These are phyloP conservation scores for Ceratitis capitata DNA, from an alignment of 1,140 invertebrate genomes.

Conservation along the genomic window DNA sequence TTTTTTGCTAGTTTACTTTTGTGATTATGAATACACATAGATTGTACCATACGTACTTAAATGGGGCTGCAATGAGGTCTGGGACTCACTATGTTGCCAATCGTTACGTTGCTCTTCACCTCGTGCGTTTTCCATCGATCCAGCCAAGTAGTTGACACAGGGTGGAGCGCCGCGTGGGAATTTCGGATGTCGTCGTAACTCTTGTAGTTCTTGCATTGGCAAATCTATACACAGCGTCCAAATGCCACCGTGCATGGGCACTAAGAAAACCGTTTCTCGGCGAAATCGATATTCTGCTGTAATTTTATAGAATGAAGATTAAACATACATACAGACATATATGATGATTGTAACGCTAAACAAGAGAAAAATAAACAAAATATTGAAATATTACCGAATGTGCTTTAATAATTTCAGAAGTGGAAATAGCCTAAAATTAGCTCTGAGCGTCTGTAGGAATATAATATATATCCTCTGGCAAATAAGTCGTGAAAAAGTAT, in stretches of 20 bases:
- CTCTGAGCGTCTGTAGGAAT: no score
- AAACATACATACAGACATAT: no score
- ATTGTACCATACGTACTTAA: slow-evolving; percentile 64
- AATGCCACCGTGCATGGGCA: slow-evolving; percentile 86
- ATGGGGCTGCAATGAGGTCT: slow-evolving; percentile 65
- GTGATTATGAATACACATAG: slow-evolving; percentile 43
- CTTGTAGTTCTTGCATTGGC: slow-evolving; percentile 75
- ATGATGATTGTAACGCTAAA: no score
- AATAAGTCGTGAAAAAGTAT: no score
- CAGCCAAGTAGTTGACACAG: slow-evolving; percentile 82
- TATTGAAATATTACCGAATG: no score
- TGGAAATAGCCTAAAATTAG: no score
- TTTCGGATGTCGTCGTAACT: slow-evolving; percentile 71
- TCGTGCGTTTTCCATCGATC: slow-evolving; percentile 70
- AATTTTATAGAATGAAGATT: no score
- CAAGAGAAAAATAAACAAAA: no score
- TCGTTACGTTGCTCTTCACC: slow-evolving; percentile 77
- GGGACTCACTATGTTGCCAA: slow-evolving; percentile 83
- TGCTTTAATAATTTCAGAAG: no score
- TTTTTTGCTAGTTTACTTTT: no score
- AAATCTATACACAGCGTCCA: slow-evolving; percentile 86
- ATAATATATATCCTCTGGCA: no score
- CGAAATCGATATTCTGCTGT: slow-evolving; percentile 60
- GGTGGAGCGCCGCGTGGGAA: slow-evolving; percentile 73
- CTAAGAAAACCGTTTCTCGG: slow-evolving; percentile 73